phyloP scores from a whole-genome alignment of 2,797 vertebrate species.

The Enteromius treurensis region DNA sequence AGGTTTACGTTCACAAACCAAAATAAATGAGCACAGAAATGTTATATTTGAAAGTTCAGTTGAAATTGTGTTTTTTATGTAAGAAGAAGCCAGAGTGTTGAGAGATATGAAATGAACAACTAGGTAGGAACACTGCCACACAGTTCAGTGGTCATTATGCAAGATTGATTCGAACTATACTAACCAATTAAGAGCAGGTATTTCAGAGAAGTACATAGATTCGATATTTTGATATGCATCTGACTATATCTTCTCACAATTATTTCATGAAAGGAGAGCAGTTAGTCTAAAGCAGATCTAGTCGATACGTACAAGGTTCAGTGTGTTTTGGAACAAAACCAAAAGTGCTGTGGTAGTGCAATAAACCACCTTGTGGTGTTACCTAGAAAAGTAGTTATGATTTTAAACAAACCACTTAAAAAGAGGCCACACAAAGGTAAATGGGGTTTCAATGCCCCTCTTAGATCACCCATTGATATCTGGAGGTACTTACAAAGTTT shows the following conservation, averaged over 20 bases:
- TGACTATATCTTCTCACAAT: neutral
- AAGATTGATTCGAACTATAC: neutral
- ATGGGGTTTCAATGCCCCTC: neutral
- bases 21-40: no score
- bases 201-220: neutral
- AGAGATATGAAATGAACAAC: neutral
- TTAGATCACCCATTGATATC: neutral
- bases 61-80: neutral
- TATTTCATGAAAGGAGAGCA: neutral
- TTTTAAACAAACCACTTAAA: slow-evolving; percentile 21
- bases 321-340: slow-evolving; percentile 30
- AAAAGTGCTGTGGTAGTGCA: neutral
- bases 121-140: neutral
- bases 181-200: neutral
- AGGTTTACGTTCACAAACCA: no score
- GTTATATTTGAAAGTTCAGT: no score
- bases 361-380: slow-evolving; percentile 3
- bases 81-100: no score
- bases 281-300: neutral
- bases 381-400: neutral
- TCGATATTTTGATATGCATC: neutral
- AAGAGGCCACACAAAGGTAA: neutral
- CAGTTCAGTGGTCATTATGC: neutral
- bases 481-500: slow-evolving; percentile 90
- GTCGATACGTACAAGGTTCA: slow-evolving; percentile 24